Percentiles rank a stretch among this genome's conserved stretches.
Evolutionary conservation across 1,140 invertebrate genomes (phyloP).

Genomic region (Eulimnadia texana): DNA sequence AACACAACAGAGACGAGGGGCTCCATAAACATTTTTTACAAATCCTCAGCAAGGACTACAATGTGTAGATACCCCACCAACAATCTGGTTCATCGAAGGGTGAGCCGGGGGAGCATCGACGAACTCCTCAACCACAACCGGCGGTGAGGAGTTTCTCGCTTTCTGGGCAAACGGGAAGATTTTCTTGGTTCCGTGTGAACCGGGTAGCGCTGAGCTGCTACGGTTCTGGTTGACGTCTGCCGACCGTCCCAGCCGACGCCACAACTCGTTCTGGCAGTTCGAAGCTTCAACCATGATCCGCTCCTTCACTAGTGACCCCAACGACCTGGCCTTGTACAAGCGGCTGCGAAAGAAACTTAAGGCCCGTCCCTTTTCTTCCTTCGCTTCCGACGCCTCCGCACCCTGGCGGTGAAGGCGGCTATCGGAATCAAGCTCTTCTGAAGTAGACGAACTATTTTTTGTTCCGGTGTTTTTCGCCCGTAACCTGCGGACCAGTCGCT

Average conservation of each 20-base stretch:
- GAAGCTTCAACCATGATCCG: conserved; percentile 10
- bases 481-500: not conserved
- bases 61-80: not conserved
- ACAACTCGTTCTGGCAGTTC: conserved; percentile 16
- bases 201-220: not conserved
- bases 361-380: not conserved
- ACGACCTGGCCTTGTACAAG: conserved; percentile 14
- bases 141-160: not conserved
- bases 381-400: not conserved
- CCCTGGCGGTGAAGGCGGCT: not conserved
- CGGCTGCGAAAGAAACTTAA: conserved; percentile 13
- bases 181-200: not conserved
- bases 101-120: too few relatives aligned
- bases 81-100: not conserved
- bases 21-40: too few relatives aligned
- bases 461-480: not conserved
- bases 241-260: conserved; percentile 13
- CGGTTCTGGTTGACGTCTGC: conserved; percentile 1
- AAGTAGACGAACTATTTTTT: not conserved
- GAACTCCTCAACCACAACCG: not conserved
- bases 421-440: not conserved
- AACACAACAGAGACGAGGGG: too few relatives aligned
- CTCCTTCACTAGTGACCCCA: conserved; percentile 16
- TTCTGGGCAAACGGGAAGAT: not conserved
- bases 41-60: conserved; percentile 5